phyloP scores from a whole-genome alignment of 2,888 invertebrate genomes.

The Digitonthophagus gazella region DNA sequence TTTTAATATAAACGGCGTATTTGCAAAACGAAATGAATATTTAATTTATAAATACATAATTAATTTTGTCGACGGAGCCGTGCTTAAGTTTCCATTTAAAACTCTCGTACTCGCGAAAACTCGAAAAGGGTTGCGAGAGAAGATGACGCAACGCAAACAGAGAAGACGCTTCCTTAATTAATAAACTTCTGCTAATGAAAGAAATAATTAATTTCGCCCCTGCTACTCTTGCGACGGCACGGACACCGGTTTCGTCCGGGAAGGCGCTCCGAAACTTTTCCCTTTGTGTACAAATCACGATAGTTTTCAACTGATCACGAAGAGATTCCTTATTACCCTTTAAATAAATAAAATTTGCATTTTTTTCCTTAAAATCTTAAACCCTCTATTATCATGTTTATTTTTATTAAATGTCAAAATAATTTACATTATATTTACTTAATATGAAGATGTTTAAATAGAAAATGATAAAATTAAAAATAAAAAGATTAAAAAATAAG shows the following conservation, averaged over 20 bases:
- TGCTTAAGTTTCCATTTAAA: constrained; percentile 52
- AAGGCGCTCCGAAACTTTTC: constrained; percentile 33
- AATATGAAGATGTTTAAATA: too few species aligned
- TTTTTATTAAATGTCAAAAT: too few species aligned
- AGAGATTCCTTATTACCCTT: constrained; percentile 10
- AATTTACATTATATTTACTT: too few species aligned
- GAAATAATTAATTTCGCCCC: constrained; percentile 55
- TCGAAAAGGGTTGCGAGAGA: constrained; percentile 47
- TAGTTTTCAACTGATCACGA: constrained; percentile 15
- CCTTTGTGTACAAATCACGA: constrained; percentile 23
- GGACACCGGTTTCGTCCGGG: constrained; percentile 36
- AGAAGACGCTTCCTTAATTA: constrained; percentile 54
- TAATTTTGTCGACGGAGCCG: constrained; percentile 49
- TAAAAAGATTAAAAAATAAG: too few species aligned
- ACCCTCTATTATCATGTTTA: too few species aligned
- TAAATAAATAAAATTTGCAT: constrained; percentile 12
- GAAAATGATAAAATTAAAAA: too few species aligned
- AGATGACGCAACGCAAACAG: constrained; percentile 52
- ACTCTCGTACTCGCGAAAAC: constrained; percentile 46
- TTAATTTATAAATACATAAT: constrained; percentile 49
- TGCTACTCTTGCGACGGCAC: constrained; percentile 32
- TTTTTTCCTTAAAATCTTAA: too few species aligned
- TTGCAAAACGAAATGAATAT: constrained; percentile 40
- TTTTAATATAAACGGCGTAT: constrained; percentile 28
- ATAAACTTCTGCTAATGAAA: constrained; percentile 56